Conservation (phyloP, 2,113 vertebrate genomes). For the Megaceryle torquata region DNA sequence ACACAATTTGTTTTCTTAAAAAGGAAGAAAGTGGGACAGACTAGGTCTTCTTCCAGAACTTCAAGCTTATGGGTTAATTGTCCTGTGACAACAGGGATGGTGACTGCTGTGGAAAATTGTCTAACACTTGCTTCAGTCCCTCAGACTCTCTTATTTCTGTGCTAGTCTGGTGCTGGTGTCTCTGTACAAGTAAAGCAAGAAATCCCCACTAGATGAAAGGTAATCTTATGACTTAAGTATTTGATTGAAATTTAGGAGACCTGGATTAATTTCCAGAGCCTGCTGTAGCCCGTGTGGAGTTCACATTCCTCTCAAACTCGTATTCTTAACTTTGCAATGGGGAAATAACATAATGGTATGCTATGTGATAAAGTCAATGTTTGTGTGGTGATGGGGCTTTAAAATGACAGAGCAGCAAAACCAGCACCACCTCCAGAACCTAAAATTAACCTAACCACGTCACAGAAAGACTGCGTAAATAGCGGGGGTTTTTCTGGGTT, state of each 20-base stretch:
- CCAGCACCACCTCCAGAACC: constrained; percentile 38
- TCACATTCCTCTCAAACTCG: background rate
- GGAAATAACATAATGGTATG: background rate
- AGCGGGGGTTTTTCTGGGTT: background rate
- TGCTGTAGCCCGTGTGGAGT: background rate
- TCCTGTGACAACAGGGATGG: background rate
- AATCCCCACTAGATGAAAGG: background rate
- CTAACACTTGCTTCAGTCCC: background rate
- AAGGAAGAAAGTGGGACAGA: background rate
- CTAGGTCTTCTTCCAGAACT: background rate
- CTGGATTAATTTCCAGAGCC: background rate
- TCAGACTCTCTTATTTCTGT: background rate
- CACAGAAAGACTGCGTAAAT: constrained; percentile 6
- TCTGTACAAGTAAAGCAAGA: background rate
- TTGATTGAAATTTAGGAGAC: background rate
- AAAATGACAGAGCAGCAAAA: constrained; percentile 40
- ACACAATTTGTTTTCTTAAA: background rate
- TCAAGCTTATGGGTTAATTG: background rate
- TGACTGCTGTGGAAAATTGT: background rate
- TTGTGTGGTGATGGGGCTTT: background rate
- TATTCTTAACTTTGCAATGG: background rate
- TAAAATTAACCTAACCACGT: constrained; percentile 37
- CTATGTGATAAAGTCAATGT: background rate
- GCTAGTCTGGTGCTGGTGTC: background rate
- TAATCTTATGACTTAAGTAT: background rate